Percentiles rank a stretch among this genome's conserved stretches.
Conservation (phyloP, 2,888 invertebrate genomes). For the Drosophila melanosoma region DNA sequence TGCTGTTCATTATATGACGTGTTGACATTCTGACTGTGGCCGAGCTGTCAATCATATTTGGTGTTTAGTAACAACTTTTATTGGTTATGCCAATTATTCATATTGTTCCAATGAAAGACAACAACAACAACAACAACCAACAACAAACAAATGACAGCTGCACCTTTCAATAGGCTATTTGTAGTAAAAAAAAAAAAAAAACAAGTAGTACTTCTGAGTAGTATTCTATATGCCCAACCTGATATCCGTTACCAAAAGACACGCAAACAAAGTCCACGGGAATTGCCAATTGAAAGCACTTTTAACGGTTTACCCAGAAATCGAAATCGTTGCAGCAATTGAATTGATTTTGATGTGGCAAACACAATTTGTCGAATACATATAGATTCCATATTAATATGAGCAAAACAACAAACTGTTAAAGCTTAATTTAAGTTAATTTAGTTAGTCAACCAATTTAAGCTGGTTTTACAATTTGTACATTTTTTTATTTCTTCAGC, state of each 20-base stretch:
- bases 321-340: neutral
- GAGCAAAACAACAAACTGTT: neutral
- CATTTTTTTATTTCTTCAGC: no score
- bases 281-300: slow-evolving; percentile 18
- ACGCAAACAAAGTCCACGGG: slow-evolving; percentile 43
- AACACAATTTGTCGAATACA: neutral
- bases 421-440: neutral
- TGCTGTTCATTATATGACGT: slow-evolving; percentile 71
- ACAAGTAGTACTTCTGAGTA: slow-evolving; percentile 6
- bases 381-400: neutral
- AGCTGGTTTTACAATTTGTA: neutral
- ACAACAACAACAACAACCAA: slow-evolving; percentile 17
- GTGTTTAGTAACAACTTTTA: slow-evolving; percentile 65
- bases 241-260: slow-evolving; percentile 50
- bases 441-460: neutral
- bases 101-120: slow-evolving; percentile 72
- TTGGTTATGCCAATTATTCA: slow-evolving; percentile 76
- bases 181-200: neutral
- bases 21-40: slow-evolving; percentile 68
- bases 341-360: neutral
- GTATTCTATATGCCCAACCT: neutral
- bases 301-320: slow-evolving; percentile 27
- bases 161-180: slow-evolving; percentile 48
- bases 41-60: slow-evolving; percentile 69
- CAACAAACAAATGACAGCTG: slow-evolving; percentile 58